A percentile compares a stretch with the other conserved stretches of the same genome.
These are phyloP conservation scores for Metallyticus violacea DNA, from an alignment of 2,888 invertebrate genomes.

Conservation along the genomic window DNA sequence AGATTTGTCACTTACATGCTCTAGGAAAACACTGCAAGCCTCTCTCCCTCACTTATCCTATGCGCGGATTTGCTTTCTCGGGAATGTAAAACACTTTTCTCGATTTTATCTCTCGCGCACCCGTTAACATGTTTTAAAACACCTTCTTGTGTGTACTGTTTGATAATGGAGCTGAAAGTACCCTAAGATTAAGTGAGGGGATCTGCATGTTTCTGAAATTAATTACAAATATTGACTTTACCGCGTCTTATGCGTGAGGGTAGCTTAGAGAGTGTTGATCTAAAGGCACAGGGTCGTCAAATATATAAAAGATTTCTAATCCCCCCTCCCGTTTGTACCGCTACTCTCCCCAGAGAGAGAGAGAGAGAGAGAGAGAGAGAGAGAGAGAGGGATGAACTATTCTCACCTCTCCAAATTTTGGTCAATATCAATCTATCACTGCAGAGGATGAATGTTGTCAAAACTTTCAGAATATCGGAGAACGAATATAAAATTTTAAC, in stretches of 20 bases:
- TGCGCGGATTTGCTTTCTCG: neutral
- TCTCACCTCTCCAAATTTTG: too few relatives aligned
- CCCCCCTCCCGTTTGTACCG: too few relatives aligned
- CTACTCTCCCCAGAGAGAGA: too few relatives aligned
- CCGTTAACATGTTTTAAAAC: neutral
- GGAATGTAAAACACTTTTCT: neutral
- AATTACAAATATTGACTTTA: neutral
- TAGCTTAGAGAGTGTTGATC: neutral
- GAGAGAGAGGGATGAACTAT: too few relatives aligned
- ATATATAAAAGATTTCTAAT: neutral
- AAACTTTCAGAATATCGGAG: too few relatives aligned
- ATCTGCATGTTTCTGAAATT: neutral
- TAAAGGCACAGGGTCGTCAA: neutral
- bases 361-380: too few relatives aligned
- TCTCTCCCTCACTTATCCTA: neutral
- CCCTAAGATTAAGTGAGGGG: neutral
- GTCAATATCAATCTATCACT: too few relatives aligned
- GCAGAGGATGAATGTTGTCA: too few relatives aligned
- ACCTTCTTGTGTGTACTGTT: neutral
- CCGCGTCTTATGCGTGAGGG: neutral
- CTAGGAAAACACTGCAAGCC: neutral
- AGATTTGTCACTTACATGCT: neutral
- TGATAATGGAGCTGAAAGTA: neutral
- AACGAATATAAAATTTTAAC: too few relatives aligned
- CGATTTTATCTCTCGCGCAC: neutral